Base-by-base conservation (phyloP, 1,140 invertebrate species). In the Lasaia peninsularis region DNA sequence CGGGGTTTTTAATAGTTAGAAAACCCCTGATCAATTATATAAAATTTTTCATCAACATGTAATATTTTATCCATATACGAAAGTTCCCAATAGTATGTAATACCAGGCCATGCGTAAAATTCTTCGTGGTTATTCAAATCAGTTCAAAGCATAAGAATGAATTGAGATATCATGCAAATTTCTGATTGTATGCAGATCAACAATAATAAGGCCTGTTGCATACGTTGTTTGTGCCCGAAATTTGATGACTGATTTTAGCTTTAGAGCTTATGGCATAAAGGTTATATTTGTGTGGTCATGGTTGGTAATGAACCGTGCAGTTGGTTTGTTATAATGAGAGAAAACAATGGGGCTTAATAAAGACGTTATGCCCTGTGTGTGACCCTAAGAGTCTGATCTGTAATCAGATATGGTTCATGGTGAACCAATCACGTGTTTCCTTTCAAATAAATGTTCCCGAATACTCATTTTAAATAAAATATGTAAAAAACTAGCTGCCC, bases 161-260 rank as follows among this genome's bases (percentile, higher is more conserved):
- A 87, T 87, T 87, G 82, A 87, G 84, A 81, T 87, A 87, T 87
- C 83, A 87, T 87, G 84, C 79, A 72, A 87, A 87, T 87, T 62
- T 67, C 48, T 84, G 75, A 87, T 87, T 87, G 84, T 87, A 87
- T 87, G 84, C 74, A 87, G 80, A 87, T 85, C 63, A 65, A 62
- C 69, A 65, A 80, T 87, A 87, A 80, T 81, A 78, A 67, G 56
- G 63, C 35, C 34, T 37, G 52, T 37, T 37, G 35, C 18, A 54
- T 40, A 24, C 52, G 35, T 40, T 40, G 14, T 35, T 35, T 12
- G 14, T 40, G 16, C 35, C 35, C 16, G 18, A 44, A 44, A 10
- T 44, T 44, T 14, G n/a, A 55, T 37, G 37, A 37, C 16, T 1
- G 21, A 12, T 40, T 40, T 40, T 14, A 14, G 24, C 37, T 33